These are phyloP conservation scores for Xanthostigma xanthostigma DNA, from an alignment of 2,888 invertebrate genomes.

Conservation along the genomic window DNA sequence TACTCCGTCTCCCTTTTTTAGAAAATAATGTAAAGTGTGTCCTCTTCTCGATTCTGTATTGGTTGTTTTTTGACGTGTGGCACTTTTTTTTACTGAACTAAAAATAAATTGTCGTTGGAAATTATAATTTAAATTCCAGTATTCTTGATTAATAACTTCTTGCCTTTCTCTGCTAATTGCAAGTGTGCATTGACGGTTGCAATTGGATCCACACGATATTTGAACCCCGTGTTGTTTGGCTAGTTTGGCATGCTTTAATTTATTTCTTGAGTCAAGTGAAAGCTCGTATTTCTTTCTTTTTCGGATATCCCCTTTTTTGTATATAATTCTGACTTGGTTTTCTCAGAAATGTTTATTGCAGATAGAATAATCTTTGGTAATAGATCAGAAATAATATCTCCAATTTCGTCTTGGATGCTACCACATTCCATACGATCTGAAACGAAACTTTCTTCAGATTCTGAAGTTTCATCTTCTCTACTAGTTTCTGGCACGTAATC, in stretches of 20 bases:
- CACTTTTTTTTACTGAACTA: constrained; percentile 5
- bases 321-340: no score
- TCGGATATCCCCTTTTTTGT: neutral
- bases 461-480: no score
- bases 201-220: constrained; percentile 7
- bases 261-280: constrained; percentile 7
- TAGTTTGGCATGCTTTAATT: constrained; percentile 7
- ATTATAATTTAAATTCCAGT: constrained; percentile 7
- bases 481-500: no score
- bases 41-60: constrained; percentile 1
- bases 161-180: constrained; percentile 5
- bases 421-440: no score
- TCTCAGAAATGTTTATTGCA: no score
- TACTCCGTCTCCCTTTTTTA: neutral
- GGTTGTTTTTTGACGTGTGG: constrained; percentile 7
- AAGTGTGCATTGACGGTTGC: constrained; percentile 8
- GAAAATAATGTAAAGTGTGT: neutral
- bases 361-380: no score
- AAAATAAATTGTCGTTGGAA: constrained; percentile 10
- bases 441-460: no score
- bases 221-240: constrained; percentile 5
- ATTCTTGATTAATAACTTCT: constrained; percentile 9
- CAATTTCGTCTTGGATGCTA: no score
- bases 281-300: constrained; percentile 10
- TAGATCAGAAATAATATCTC: no score